A percentile compares a stretch with the other conserved stretches of the same genome.
These are phyloP conservation scores for Argopecten irradians DNA, from an alignment of 1,140 invertebrate species.

Conservation along the genomic window DNA sequence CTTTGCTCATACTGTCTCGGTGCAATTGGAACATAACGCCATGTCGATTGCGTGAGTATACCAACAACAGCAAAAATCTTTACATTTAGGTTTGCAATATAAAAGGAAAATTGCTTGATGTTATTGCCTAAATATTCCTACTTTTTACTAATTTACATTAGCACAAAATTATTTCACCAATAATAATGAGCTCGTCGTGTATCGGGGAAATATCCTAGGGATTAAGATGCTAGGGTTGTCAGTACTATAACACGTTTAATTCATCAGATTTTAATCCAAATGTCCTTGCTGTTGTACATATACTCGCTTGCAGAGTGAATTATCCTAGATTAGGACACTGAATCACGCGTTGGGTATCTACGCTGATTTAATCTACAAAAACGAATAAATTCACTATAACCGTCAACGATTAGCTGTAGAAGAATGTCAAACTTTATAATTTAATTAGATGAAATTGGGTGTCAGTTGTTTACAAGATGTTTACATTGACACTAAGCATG, in stretches of 20 bases:
- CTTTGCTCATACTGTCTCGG: too few relatives aligned
- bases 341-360: background rate
- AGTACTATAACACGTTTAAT: background rate
- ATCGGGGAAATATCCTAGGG: background rate
- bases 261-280: background rate
- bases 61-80: too few relatives aligned
- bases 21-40: too few relatives aligned
- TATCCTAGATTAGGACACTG: background rate
- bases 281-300: background rate
- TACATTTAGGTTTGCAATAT: too few relatives aligned
- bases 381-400: background rate
- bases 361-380: background rate
- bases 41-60: too few relatives aligned
- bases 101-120: too few relatives aligned
- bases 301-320: background rate
- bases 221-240: background rate
- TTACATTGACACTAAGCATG: conserved; percentile 8
- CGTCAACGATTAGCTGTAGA: background rate
- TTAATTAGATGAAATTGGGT: background rate
- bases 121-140: too few relatives aligned
- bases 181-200: background rate
- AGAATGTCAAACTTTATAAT: conserved; percentile 22
- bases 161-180: background rate
- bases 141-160: too few relatives aligned
- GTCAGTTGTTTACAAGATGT: background rate